Conservation (phyloP, 2,797 vertebrate genomes). For the Pelobates cultripes region DNA sequence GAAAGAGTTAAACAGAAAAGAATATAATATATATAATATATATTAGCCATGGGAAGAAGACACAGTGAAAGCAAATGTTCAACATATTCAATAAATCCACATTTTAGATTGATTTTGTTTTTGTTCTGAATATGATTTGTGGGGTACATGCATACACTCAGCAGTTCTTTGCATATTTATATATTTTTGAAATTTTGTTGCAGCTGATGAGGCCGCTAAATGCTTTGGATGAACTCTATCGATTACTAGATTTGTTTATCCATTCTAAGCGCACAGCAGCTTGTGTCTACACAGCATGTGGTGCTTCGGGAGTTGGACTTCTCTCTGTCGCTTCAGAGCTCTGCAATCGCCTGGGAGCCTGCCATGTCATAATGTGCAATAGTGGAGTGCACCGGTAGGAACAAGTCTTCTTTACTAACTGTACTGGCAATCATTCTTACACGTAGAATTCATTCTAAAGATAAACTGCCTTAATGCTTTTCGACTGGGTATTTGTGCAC, state of each 20-base stretch:
- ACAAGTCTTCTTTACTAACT: not conserved
- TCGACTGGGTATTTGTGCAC: too few relatives aligned
- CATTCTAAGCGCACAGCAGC: constrained; percentile 87
- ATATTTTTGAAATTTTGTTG: not conserved
- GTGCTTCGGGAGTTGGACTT: constrained; percentile 92
- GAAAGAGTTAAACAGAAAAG: too few relatives aligned
- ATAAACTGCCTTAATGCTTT: too few relatives aligned
- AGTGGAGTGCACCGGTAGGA: constrained; percentile 95
- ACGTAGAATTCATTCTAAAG: not conserved
- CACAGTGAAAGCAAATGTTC: too few relatives aligned
- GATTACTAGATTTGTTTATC: constrained; percentile 90
- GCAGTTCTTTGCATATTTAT: not conserved
- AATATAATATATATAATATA: too few relatives aligned
- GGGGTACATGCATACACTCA: too few relatives aligned
- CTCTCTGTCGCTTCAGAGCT: constrained; percentile 91
- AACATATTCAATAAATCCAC: too few relatives aligned
- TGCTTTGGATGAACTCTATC: constrained; percentile 91
- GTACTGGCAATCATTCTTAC: too few relatives aligned
- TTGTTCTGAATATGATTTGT: not conserved
- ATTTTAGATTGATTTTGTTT: too few relatives aligned
- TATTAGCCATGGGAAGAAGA: too few relatives aligned
- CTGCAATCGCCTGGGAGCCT: constrained; percentile 89
- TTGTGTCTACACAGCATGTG: constrained; percentile 89
- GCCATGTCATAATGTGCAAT: constrained; percentile 97
- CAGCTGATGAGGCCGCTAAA: constrained; percentile 94